Conservation (phyloP, 1,140 invertebrate species). For the Samia ricini region DNA sequence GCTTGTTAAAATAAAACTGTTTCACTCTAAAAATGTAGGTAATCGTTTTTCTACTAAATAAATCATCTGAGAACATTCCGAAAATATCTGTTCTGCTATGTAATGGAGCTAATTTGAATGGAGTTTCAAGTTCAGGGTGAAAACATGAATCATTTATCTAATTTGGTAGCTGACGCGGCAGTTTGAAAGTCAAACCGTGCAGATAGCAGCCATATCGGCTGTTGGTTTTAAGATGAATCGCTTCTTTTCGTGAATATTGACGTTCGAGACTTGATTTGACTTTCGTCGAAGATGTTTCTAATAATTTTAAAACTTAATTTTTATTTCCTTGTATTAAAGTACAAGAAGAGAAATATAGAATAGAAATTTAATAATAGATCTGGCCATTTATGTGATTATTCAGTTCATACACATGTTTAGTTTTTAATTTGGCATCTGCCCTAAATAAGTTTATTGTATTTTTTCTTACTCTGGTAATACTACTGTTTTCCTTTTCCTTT, state of each 20-base stretch:
- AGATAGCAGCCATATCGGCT: background rate
- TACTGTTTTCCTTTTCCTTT: too few relatives aligned
- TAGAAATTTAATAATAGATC: too few relatives aligned
- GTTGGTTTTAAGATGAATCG: background rate
- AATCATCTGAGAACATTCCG: background rate
- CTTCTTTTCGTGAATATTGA: background rate
- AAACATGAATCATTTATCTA: background rate
- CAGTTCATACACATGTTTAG: too few relatives aligned
- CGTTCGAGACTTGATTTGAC: background rate
- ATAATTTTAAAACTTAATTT: too few relatives aligned
- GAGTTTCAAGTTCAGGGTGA: background rate
- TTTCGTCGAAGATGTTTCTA: background rate
- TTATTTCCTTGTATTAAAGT: too few relatives aligned
- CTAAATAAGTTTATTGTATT: too few relatives aligned
- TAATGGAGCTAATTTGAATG: background rate
- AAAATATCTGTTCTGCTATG: background rate
- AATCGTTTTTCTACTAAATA: background rate
- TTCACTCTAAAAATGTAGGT: background rate
- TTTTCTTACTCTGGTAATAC: too few relatives aligned
- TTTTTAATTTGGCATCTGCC: too few relatives aligned
- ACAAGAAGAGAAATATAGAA: too few relatives aligned
- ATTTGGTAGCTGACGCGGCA: background rate
- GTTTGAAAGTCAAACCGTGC: background rate
- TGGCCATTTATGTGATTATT: too few relatives aligned
- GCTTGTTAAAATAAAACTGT: background rate